Evolutionary conservation across 1,140 invertebrate species (phyloP), one percentile per base, ranked within the genome.

Genomic region (Rhagoletis pomonella): DNA sequence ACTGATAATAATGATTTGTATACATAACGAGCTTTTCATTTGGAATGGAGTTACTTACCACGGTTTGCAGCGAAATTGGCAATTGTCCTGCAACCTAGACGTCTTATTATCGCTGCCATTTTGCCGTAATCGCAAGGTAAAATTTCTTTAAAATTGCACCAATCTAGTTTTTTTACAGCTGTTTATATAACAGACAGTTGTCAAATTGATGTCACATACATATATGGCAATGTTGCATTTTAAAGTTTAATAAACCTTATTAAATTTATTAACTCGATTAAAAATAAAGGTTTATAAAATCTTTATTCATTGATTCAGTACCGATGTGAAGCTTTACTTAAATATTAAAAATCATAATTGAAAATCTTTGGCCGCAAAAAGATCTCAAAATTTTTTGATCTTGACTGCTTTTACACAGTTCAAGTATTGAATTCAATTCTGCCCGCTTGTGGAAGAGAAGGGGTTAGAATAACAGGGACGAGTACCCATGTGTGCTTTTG

Each of bases 61-160:
- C 90, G 90, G 88, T 90, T 91, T 77, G 88, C 88, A 87, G 89
- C 87, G 29, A 90, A 84, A 86, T 85, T 87, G 14, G 87, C 89
- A 59, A 89, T 89, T 89, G 89, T 89, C 85, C 90, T 89, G 87
- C 88, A 88, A 42, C 91, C 91, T 86, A 92, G 77, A 89, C 89
- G 92, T 73, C 90, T 90, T 50, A 92, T 91, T 90, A 92, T 87
- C 86, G 89, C 91, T 88, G 91, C 91, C 91, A 92, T 92, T 90
- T 88, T 86, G 88, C 10, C 42, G 4, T 69, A 42, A 60, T 73
- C 55, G 29, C n/a, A 14, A 59, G 6, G 29, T 59, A 81, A 64
- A 67, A 65, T 60, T 29, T 77, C 73, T 59, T 62, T 81, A 29
- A 55, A 50, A 55, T n/a, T 81, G 69, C 65, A 84, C 12, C 29